Evolutionary conservation across 2,113 vertebrate species (phyloP).

Genomic region (Platichthys flesus): DNA sequence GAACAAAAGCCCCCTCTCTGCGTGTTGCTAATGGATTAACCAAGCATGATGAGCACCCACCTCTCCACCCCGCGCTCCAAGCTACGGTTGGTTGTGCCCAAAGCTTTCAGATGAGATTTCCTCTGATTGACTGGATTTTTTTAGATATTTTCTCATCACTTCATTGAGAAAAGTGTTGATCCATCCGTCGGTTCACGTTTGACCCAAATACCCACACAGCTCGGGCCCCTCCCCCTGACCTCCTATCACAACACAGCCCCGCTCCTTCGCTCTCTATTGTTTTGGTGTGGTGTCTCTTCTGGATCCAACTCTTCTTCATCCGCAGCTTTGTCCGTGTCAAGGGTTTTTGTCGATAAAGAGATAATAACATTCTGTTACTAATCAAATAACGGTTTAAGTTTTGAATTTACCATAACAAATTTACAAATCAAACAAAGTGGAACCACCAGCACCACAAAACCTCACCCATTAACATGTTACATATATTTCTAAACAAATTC

Average conservation of each 20-base stretch:
- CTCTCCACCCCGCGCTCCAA: constrained; percentile 25
- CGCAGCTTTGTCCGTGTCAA: neutral
- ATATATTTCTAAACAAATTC: no score
- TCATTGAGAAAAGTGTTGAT: constrained; percentile 60
- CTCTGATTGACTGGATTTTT: constrained; percentile 12
- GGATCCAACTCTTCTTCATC: neutral
- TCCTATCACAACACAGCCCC: constrained; percentile 56
- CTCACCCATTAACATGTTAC: no score
- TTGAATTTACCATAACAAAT: no score
- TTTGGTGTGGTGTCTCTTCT: constrained; percentile 1
- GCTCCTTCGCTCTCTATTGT: constrained; percentile 57
- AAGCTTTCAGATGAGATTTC: constrained; percentile 5
- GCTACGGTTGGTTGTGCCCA: constrained; percentile 29
- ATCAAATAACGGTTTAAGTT: neutral
- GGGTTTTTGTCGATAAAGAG: no score
- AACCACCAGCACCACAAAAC: neutral
- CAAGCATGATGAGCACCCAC: constrained; percentile 64
- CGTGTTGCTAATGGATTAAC: constrained; percentile 77
- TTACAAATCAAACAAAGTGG: no score
- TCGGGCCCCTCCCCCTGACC: constrained; percentile 68
- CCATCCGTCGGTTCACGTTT: constrained; percentile 52
- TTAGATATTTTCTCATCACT: neutral
- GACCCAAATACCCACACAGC: constrained; percentile 76
- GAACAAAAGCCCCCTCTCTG: constrained; percentile 75
- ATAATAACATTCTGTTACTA: neutral